Evolutionary conservation across 2,113 vertebrate species (phyloP).

Genomic region (Passerina amoena): DNA sequence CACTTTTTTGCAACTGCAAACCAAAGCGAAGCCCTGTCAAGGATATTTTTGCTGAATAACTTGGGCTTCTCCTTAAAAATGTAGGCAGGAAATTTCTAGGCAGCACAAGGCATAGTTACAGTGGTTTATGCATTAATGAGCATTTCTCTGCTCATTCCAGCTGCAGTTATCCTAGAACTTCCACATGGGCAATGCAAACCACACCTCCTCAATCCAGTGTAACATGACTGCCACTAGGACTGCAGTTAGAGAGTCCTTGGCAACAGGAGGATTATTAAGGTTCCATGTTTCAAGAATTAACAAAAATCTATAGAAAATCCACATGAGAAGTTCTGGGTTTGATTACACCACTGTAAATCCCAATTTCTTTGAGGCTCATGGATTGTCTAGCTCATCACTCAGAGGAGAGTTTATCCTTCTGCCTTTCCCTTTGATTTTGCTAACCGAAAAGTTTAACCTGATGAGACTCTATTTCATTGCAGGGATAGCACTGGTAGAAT

Average conservation of each 20-base stretch:
- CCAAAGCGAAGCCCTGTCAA: background rate
- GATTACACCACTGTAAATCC: background rate
- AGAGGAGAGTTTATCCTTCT: background rate
- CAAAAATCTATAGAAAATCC: background rate
- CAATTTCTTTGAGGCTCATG: background rate
- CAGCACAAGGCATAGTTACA: background rate
- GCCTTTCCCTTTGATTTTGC: slow-evolving; percentile 19
- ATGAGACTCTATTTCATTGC: background rate
- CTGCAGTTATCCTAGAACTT: background rate
- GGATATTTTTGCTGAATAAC: background rate
- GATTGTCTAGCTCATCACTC: background rate
- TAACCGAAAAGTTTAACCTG: background rate
- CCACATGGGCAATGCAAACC: background rate
- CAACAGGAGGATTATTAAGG: background rate
- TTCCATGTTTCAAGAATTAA: background rate
- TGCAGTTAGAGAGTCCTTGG: background rate
- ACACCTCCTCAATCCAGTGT: background rate
- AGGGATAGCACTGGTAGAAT: background rate
- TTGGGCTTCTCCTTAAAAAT: background rate
- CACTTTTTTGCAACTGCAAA: background rate
- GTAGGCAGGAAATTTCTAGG: background rate
- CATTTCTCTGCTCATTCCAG: background rate
- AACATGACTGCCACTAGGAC: background rate
- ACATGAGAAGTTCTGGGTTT: background rate
- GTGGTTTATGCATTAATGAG: background rate